Evolutionary conservation across 2,888 invertebrate genomes (phyloP), one percentile per base, ranked within the genome.

Genomic region (Diaperis boleti): DNA sequence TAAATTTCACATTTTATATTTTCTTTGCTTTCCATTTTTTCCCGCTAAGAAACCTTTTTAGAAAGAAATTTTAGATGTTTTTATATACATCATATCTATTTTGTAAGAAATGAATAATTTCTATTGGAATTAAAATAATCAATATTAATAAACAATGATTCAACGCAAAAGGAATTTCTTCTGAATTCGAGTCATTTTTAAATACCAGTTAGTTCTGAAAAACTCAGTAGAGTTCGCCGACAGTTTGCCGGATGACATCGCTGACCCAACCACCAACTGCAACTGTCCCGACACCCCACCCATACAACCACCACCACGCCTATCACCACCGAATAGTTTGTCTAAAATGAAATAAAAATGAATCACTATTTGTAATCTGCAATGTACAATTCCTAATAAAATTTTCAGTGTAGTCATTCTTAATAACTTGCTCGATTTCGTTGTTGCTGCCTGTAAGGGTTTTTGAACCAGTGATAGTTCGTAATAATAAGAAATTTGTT

Each of bases 311-410:
- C n/a, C 31, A 64, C 47, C 54, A 52, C 52, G 65, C 64, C 64
- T 63, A 42, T 39, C 52, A 35, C 49, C 61, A 52, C 49, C 33
- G 55, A 50, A 29, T 41, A 55, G 50, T 50, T 59, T 42, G 57
- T 66, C 60, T 55, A 59, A 59, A 71, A 69, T 70, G 65, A 65
- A 71, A 68, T 62, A 67, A 70, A 69, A 66, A 70, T 72, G 71
- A 72, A 59, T 72, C 72, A 72, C 65, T 67, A 26, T 71, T 69
- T 62, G 59, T 59, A n/a, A n/a, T n/a, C n/a, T n/a, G n/a, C 55
- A 55, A 61, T 45, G 55, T 55, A 59, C 37, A 60, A 59, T 59
- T 59, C 42, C 47, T 54, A 63, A 42, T 44, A 37, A 56, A 56
- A 62, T 35, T 8, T 22, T 52, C 5, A 8, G 6, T 5, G 8